A percentile compares a stretch with the other conserved stretches of the same genome.
Conservation (phyloP, 2,797 vertebrate species). For the Alosa sapidissima region DNA sequence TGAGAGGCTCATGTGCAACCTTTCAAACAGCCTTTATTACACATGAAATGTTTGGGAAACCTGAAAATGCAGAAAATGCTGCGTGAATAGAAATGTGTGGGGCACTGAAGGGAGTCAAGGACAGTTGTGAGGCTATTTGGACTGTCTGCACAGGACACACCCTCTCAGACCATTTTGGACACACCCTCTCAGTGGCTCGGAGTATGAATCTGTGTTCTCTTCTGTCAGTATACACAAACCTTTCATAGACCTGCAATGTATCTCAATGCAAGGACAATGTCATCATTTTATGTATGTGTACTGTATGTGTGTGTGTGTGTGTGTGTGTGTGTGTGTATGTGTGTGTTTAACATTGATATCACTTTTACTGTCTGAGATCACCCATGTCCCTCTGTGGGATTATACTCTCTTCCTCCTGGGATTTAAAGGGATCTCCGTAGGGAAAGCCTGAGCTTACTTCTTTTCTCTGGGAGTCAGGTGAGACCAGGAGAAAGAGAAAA, state of each 20-base stretch:
- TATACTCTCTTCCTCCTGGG: not conserved
- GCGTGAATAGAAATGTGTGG: not conserved
- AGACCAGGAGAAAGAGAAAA: not conserved
- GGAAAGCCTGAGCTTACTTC: not conserved
- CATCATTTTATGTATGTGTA: not conserved
- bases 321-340: slow-evolving; percentile 31
- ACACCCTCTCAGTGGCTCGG: not conserved
- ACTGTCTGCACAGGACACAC: not conserved
- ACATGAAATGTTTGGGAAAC: too few species aligned
- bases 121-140: not conserved
- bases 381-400: slow-evolving; percentile 42
- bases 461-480: not conserved
- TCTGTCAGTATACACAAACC: not conserved
- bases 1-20: too few species aligned
- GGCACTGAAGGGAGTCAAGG: not conserved
- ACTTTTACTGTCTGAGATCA: slow-evolving; percentile 39
- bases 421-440: not conserved
- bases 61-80: not conserved
- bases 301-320: not conserved
- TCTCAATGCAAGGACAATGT: not conserved
- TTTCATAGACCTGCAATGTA: not conserved
- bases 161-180: not conserved
- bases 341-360: not conserved
- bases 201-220: not conserved
- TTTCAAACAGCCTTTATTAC: too few species aligned